These are phyloP conservation scores for Linurgus olivaceus DNA, from an alignment of 2,797 vertebrate genomes.

Conservation along the genomic window DNA sequence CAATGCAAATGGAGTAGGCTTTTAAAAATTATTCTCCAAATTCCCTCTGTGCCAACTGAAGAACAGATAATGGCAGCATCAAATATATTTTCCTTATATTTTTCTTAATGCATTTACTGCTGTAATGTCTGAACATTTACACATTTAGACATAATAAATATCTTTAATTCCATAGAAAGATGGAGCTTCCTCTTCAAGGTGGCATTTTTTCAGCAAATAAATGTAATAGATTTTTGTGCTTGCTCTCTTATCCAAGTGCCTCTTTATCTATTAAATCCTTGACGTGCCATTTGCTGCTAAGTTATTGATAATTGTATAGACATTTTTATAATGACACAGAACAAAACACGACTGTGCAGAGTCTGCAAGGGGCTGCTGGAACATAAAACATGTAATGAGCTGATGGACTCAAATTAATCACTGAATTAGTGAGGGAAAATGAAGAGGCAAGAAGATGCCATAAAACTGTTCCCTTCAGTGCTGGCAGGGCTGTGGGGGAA, in stretches of 20 bases:
- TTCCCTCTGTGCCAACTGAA: background rate
- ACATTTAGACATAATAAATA: background rate
- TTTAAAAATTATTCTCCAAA: background rate
- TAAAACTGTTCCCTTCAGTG: background rate
- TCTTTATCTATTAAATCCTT: background rate
- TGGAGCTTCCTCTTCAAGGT: background rate
- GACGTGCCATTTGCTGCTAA: background rate
- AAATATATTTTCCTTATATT: background rate
- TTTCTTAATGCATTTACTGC: background rate
- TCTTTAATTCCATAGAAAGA: background rate
- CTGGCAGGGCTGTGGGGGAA: background rate
- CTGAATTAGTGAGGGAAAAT: background rate
- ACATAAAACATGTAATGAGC: background rate
- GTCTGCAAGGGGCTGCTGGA: background rate
- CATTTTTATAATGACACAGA: background rate
- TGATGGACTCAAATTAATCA: background rate
- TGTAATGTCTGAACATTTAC: background rate
- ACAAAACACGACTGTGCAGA: background rate
- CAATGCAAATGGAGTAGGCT: background rate
- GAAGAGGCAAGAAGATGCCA: background rate
- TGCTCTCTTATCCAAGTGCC: background rate
- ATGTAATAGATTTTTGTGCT: background rate
- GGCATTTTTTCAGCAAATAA: background rate
- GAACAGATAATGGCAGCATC: background rate
- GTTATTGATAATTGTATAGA: background rate